phyloP scores from a whole-genome alignment of 2,113 vertebrate genomes.

The Thinocorus orbignyianus region DNA sequence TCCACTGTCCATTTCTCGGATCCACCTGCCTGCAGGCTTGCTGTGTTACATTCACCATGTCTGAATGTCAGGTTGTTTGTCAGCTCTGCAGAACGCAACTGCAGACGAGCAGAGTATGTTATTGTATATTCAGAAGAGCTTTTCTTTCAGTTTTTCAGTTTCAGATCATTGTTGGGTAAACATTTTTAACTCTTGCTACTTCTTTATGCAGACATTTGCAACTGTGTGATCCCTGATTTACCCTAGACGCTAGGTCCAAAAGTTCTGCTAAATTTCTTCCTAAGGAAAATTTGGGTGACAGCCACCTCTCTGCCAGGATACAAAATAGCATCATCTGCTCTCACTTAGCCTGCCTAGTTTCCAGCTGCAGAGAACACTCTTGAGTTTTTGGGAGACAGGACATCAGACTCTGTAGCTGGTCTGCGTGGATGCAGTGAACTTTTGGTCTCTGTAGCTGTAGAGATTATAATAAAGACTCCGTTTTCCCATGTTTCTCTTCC shows the following conservation, averaged over 20 bases:
- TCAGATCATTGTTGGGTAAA: not conserved
- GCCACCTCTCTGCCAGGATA: not conserved
- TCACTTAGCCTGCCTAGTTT: not conserved
- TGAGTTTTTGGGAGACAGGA: not conserved
- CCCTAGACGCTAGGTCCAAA: not conserved
- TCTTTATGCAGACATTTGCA: not conserved
- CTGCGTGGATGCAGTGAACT: not conserved
- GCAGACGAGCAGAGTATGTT: not conserved
- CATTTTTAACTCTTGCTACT: not conserved
- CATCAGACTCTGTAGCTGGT: not conserved
- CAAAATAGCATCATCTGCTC: not conserved
- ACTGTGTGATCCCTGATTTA: not conserved
- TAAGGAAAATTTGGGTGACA: not conserved
- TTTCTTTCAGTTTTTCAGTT: not conserved
- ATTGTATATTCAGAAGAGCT: not conserved
- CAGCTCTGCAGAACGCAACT: not conserved
- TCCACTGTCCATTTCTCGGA: accelerated
- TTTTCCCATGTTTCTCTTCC: not conserved
- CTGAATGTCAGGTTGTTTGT: not conserved
- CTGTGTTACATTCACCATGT: not conserved
- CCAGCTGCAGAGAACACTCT: not conserved
- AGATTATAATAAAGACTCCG: not conserved
- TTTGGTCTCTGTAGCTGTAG: not conserved
- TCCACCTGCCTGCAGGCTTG: not conserved
- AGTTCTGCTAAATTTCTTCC: not conserved